phyloP scores from a whole-genome alignment of 1,140 invertebrate genomes.

The Camponotus pennsylvanicus region DNA sequence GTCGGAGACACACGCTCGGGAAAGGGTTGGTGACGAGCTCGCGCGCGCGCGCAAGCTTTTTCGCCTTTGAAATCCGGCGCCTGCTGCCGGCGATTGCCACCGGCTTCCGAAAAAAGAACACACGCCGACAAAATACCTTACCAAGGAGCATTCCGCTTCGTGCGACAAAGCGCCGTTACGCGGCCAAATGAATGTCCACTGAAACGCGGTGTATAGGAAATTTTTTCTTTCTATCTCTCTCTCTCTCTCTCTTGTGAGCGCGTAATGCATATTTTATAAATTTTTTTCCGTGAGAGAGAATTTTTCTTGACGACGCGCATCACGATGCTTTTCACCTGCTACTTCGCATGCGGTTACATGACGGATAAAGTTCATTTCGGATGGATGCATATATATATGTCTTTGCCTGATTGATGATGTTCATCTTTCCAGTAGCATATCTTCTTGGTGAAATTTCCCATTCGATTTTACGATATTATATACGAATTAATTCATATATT shows the following conservation, averaged over 20 bases:
- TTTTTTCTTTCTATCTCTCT: too few species aligned
- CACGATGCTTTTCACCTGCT: neutral
- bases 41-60: neutral
- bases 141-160: slow-evolving; percentile 41
- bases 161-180: slow-evolving; percentile 55
- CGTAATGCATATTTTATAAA: slow-evolving; percentile 14
- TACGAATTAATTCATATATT: neutral
- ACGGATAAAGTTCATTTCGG: neutral
- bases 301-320: neutral
- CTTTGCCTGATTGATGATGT: neutral
- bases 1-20: neutral
- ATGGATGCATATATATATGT: neutral
- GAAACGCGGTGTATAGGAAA: slow-evolving; percentile 2
- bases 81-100: neutral
- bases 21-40: slow-evolving; percentile 17
- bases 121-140: slow-evolving; percentile 55
- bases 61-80: slow-evolving; percentile 66
- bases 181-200: slow-evolving; percentile 39
- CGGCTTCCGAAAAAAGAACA: slow-evolving; percentile 45
- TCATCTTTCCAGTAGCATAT: neutral
- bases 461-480: neutral
- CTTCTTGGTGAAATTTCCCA: neutral
- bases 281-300: neutral
- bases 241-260: neutral
- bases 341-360: neutral